Evolutionary conservation across 23 tunicate genomes (phyloP).

Genomic region (Corella eumyota): DNA sequence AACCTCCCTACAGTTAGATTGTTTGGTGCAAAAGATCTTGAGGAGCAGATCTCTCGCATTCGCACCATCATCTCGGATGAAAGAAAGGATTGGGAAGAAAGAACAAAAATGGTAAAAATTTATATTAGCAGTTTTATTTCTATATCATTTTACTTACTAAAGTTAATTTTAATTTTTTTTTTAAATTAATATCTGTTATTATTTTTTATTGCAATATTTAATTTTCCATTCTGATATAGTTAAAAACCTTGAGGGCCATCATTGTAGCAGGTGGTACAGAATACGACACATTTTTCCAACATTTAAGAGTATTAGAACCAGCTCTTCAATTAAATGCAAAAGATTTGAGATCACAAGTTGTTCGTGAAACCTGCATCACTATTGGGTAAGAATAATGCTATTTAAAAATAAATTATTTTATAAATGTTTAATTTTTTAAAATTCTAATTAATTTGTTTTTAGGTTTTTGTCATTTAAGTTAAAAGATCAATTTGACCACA

Average conservation of each 20-base stretch:
- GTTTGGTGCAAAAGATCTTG: conserved; percentile 41
- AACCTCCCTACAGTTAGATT: conserved; percentile 62
- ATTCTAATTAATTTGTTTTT: conserved; percentile 2
- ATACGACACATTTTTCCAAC: conserved; percentile 53
- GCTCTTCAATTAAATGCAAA: conserved; percentile 50
- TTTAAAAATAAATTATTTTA: neutral
- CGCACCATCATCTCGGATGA: conserved; percentile 48
- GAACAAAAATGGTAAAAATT: conserved; percentile 68
- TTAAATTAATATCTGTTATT: too few relatives aligned
- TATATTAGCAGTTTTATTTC: neutral
- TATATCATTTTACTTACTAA: neutral
- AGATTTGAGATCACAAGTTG: conserved; percentile 90
- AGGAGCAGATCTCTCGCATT: conserved; percentile 45
- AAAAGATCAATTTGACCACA: conserved; percentile 72
- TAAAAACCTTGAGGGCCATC: conserved; percentile 44
- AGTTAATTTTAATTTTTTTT: neutral
- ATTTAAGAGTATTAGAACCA: conserved; percentile 59
- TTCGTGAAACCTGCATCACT: conserved; percentile 84
- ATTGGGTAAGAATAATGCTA: conserved; percentile 90
- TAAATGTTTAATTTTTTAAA: neutral
- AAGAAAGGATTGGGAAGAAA: conserved; percentile 82
- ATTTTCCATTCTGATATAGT: too few relatives aligned
- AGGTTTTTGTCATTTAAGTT: conserved; percentile 51
- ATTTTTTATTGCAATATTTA: too few relatives aligned
- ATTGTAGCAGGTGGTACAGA: conserved; percentile 53